Conservation (phyloP, 2,797 vertebrate species). For the Pyrocephalus nanus region DNA sequence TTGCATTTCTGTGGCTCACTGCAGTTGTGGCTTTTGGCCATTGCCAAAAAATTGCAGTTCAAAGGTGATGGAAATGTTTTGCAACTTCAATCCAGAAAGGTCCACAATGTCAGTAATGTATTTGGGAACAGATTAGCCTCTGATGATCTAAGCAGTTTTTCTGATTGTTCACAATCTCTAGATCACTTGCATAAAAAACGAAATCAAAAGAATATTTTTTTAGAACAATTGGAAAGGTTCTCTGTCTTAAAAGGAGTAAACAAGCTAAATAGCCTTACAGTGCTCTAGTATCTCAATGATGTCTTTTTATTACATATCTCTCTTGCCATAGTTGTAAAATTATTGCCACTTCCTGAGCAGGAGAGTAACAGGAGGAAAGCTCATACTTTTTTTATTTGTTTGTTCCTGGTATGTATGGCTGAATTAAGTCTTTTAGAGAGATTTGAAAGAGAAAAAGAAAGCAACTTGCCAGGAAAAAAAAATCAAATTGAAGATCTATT, state of each 20-base stretch:
- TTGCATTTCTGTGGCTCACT: not conserved
- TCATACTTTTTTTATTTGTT: not conserved
- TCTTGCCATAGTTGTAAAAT: not conserved
- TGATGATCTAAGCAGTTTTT: not conserved
- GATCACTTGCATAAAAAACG: not conserved
- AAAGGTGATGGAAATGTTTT: not conserved
- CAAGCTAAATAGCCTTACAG: not conserved
- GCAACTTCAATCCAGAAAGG: not conserved
- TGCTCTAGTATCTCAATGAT: not conserved
- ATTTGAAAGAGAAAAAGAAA: not conserved
- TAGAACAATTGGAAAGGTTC: not conserved
- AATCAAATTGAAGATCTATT: not conserved
- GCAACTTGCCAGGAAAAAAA: not conserved
- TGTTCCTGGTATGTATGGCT: not conserved
- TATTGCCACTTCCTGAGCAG: not conserved
- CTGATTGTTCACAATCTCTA: not conserved
- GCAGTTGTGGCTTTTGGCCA: not conserved
- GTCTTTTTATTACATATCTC: not conserved
- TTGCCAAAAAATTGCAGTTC: not conserved
- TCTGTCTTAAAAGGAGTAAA: not conserved
- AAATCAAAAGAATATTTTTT: not conserved
- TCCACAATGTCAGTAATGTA: not conserved
- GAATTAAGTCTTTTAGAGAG: not conserved
- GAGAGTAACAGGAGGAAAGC: not conserved
- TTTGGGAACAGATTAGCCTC: accelerated